These are phyloP conservation scores for Koerneria pararmatus DNA, from an alignment of 2,888 invertebrate species.

Conservation along the genomic window DNA sequence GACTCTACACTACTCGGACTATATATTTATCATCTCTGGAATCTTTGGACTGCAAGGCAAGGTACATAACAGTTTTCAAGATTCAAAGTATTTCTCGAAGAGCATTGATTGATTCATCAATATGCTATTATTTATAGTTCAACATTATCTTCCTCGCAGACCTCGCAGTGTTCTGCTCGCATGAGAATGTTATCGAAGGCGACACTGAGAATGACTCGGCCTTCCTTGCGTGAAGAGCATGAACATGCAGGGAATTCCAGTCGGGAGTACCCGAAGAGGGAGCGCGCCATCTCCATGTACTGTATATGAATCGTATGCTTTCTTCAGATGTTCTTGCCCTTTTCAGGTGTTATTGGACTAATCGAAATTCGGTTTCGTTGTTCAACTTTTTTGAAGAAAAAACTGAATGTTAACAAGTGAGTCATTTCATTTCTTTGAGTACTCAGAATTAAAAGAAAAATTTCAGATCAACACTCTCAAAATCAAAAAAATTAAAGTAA, in stretches of 20 bases:
- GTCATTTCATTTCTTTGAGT: no score
- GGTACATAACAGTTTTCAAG: no score
- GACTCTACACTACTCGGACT: no score
- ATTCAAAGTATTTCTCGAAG: no score
- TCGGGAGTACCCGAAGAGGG: slow-evolving; percentile 86
- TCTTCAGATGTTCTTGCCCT: neutral
- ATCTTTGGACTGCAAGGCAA: no score
- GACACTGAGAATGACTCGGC: slow-evolving; percentile 77
- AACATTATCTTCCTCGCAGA: slow-evolving; percentile 63
- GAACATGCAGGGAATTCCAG: slow-evolving; percentile 87
- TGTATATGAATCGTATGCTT: slow-evolving; percentile 47
- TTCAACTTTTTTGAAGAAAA: neutral
- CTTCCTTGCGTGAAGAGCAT: slow-evolving; percentile 67
- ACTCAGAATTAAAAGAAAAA: no score
- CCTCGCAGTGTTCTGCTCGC: slow-evolving; percentile 79
- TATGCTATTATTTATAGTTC: slow-evolving; percentile 14
- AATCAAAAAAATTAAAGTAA: no score
- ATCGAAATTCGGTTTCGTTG: neutral
- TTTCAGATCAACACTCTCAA: no score
- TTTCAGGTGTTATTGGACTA: neutral
- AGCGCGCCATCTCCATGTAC: slow-evolving; percentile 79
- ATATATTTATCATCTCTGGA: no score
- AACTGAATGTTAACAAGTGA: no score
- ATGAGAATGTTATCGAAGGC: slow-evolving; percentile 71
- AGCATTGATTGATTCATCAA: no score